These are phyloP conservation scores for Ptychadena robeensis DNA, from an alignment of 2,797 vertebrate species.

Conservation along the genomic window DNA sequence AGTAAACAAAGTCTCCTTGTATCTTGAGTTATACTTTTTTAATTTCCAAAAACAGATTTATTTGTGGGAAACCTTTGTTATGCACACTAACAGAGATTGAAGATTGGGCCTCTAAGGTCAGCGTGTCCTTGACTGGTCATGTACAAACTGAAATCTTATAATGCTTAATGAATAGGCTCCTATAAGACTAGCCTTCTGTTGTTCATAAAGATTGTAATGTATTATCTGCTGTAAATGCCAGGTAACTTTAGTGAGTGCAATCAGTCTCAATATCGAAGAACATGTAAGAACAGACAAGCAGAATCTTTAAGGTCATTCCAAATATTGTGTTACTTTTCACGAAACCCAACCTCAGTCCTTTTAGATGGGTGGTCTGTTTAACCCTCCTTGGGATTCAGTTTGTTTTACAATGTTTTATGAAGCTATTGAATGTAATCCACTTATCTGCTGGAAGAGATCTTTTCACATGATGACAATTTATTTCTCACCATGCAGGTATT, in stretches of 20 bases:
- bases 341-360: constrained; percentile 80
- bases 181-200: constrained; percentile 14
- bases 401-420: constrained; percentile 72
- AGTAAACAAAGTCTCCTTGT: constrained; percentile 7
- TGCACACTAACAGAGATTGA: not conserved
- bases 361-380: constrained; percentile 70
- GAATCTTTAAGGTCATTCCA: constrained; percentile 85
- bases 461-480: constrained; percentile 67
- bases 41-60: constrained; percentile 12
- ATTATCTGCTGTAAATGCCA: constrained; percentile 68
- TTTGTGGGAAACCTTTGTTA: constrained; percentile 3
- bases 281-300: constrained; percentile 77
- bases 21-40: constrained; percentile 13
- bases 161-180: constrained; percentile 31
- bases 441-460: constrained; percentile 66
- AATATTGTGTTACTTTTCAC: constrained; percentile 88
- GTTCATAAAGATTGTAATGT: constrained; percentile 47
- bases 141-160: constrained; percentile 27
- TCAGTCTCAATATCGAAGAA: constrained; percentile 82
- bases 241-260: constrained; percentile 85
- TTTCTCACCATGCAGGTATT: constrained; percentile 2
- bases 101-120: constrained; percentile 5
- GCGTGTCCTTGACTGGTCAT: constrained; percentile 3
- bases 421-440: constrained; percentile 77
- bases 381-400: constrained; percentile 69